These are phyloP conservation scores for Parambassis ranga DNA, from an alignment of 2,797 vertebrate species.

Conservation along the genomic window DNA sequence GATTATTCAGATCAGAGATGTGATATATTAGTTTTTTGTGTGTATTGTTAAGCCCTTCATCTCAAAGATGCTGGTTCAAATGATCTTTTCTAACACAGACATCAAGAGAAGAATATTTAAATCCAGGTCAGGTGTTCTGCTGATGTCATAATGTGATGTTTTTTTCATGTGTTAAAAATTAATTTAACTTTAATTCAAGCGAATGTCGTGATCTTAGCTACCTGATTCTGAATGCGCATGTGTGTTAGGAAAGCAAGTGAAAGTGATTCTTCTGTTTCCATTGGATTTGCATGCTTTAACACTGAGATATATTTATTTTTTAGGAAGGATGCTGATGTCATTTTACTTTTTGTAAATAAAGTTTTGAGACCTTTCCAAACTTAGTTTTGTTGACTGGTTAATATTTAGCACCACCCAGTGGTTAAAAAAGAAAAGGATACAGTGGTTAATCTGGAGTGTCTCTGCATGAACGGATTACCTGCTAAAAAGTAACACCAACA, in stretches of 20 bases:
- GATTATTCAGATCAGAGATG: neutral
- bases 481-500: no score
- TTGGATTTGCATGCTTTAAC: neutral
- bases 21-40: neutral
- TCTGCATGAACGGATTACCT: no score
- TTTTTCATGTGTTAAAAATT: no score
- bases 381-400: no score
- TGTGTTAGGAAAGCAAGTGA: neutral
- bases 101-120: neutral
- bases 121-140: neutral
- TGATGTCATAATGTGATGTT: neutral
- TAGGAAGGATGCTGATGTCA: neutral
- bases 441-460: no score
- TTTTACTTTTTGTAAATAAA: conserved; percentile 29
- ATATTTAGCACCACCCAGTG: conserved; percentile 59
- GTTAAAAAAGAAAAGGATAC: neutral
- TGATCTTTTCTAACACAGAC: neutral
- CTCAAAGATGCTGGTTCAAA: neutral
- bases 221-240: no score
- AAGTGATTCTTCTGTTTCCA: neutral
- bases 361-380: no score
- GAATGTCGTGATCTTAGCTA: no score
- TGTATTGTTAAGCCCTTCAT: neutral
- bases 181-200: no score
- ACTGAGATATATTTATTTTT: conserved; percentile 36